These are phyloP conservation scores for Eupithecia tripunctaria DNA, from an alignment of 2,888 invertebrate species.

Conservation along the genomic window DNA sequence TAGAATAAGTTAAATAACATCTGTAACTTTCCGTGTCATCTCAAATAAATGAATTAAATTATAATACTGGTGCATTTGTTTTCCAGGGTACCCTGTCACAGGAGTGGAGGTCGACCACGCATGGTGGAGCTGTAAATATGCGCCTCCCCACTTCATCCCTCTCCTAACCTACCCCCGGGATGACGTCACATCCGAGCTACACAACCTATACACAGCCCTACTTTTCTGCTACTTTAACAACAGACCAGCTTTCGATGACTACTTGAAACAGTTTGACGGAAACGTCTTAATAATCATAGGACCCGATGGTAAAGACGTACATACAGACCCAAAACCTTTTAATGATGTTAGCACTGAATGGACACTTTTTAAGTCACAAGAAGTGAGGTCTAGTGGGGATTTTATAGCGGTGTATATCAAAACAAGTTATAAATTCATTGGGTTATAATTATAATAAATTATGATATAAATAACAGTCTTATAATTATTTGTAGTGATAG, in stretches of 20 bases:
- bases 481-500: too few relatives aligned
- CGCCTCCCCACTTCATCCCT: conserved; percentile 72
- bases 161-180: conserved; percentile 46
- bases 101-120: conserved; percentile 91
- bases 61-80: neutral
- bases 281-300: conserved; percentile 89
- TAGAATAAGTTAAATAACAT: too few relatives aligned
- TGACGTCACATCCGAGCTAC: conserved; percentile 68
- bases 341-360: conserved; percentile 84
- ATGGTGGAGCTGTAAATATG: conserved; percentile 92
- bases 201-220: conserved; percentile 82
- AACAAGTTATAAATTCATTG: conserved; percentile 33
- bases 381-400: conserved; percentile 86
- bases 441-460: conserved; percentile 39
- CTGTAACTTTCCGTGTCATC: too few relatives aligned
- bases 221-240: conserved; percentile 94
- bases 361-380: conserved; percentile 82
- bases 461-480: conserved; percentile 55
- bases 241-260: conserved; percentile 87
- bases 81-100: conserved; percentile 83
- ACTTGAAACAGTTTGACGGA: conserved; percentile 87
- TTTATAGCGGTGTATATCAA: conserved; percentile 82
- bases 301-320: conserved; percentile 86
- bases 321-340: conserved; percentile 90
- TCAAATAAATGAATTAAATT: too few relatives aligned